Conservation (phyloP, 2,797 vertebrate species). For the Sebastes oblongus region DNA sequence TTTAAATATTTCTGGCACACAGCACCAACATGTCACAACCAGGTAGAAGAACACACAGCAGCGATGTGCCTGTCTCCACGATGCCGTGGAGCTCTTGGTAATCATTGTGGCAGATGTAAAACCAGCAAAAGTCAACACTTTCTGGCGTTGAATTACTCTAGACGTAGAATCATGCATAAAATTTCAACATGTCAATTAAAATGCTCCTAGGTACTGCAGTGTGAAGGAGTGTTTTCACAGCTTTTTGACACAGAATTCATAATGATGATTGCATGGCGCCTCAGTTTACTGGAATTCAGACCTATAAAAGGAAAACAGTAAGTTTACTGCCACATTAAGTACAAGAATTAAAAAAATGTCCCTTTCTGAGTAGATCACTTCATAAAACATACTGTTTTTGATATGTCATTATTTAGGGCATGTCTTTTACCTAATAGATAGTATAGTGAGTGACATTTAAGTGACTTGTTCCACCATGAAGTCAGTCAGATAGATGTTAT, state of each 20-base stretch:
- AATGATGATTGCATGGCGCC: conserved; percentile 3
- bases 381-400: background rate
- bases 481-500: background rate
- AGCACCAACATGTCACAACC: conserved; percentile 25
- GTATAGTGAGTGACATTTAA: background rate
- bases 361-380: background rate
- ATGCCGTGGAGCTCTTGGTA: conserved; percentile 27
- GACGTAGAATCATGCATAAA: conserved; percentile 33
- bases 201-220: conserved; percentile 18
- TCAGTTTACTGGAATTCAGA: background rate
- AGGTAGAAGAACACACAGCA: conserved; percentile 32
- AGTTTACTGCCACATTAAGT: background rate
- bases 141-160: conserved; percentile 31
- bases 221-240: conserved; percentile 15
- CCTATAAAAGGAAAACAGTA: background rate
- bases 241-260: conserved; percentile 25
- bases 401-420: background rate
- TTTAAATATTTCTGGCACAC: conserved; percentile 5
- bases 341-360: background rate
- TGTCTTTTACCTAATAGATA: background rate
- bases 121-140: conserved; percentile 47
- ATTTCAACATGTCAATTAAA: conserved; percentile 37
- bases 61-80: conserved; percentile 28
- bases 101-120: conserved; percentile 64
- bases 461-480: background rate